Conservation (phyloP, 2,888 invertebrate genomes). For the Orthonevra nobilis region DNA sequence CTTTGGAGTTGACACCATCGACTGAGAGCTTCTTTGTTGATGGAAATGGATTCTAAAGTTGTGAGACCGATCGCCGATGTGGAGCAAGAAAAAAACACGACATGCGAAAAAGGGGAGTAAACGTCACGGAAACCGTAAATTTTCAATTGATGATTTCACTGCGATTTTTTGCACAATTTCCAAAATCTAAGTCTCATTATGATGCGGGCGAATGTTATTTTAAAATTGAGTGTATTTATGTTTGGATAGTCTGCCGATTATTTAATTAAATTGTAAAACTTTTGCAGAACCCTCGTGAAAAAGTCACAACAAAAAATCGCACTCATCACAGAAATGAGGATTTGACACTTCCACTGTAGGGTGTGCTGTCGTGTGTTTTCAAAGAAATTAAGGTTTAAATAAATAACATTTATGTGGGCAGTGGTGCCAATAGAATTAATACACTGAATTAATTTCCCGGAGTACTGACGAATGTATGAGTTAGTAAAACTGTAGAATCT, state of each 20-base stretch:
- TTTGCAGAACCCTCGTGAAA: constrained; percentile 37
- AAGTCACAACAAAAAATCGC: constrained; percentile 70
- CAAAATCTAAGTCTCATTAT: neutral
- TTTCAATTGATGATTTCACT: constrained; percentile 50
- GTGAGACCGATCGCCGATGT: constrained; percentile 33
- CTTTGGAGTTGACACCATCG: constrained; percentile 53
- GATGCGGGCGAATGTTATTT: constrained; percentile 14
- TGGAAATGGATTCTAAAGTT: constrained; percentile 43
- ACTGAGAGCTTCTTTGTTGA: constrained; percentile 47
- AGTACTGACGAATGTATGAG: too few relatives aligned
- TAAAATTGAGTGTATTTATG: constrained; percentile 34
- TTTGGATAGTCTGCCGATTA: constrained; percentile 4
- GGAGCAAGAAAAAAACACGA: constrained; percentile 37
- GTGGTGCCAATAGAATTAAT: too few relatives aligned
- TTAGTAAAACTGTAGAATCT: too few relatives aligned
- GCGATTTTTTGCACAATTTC: constrained; percentile 25
- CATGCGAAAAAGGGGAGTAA: constrained; percentile 68
- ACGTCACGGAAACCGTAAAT: constrained; percentile 56
- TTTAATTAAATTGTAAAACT: constrained; percentile 42
- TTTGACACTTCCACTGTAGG: constrained; percentile 24
- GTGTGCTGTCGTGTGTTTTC: constrained; percentile 5
- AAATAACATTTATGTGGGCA: too few relatives aligned
- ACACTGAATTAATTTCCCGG: too few relatives aligned
- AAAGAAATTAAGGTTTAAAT: too few relatives aligned
- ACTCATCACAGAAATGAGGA: constrained; percentile 65